Conservation (phyloP, 1,140 invertebrate species). For the fruit fly (Drosophila melanogaster) region DNA sequence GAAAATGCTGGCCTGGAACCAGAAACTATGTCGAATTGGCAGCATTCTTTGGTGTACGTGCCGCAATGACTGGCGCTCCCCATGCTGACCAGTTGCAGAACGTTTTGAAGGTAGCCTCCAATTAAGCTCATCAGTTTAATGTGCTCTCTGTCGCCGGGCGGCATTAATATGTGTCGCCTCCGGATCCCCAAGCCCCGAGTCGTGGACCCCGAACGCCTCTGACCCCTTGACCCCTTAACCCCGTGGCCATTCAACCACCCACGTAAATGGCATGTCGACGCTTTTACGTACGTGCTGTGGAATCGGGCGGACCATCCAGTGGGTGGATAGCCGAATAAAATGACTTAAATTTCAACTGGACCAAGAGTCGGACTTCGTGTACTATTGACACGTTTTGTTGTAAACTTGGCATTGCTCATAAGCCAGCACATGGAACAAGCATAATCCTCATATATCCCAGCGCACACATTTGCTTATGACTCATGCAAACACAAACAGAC, state of each 20-base stretch:
- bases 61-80: slow-evolving; percentile 45
- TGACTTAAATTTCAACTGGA: slow-evolving; percentile 68
- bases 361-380: slow-evolving; percentile 41
- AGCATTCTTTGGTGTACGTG: slow-evolving; percentile 52
- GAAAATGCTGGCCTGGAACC: slow-evolving; percentile 5
- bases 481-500: slow-evolving; percentile 44
- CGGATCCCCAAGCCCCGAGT: not conserved
- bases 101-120: slow-evolving; percentile 71
- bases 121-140: slow-evolving; percentile 83
- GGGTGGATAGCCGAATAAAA: slow-evolving; percentile 24
- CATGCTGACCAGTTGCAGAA: slow-evolving; percentile 20
- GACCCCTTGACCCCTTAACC: slow-evolving; percentile 30
- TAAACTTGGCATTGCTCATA: slow-evolving; percentile 74
- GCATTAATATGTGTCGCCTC: slow-evolving; percentile 75
- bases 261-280: slow-evolving; percentile 77
- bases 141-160: slow-evolving; percentile 68
- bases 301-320: slow-evolving; percentile 27
- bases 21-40: slow-evolving; percentile 42
- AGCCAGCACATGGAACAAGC: slow-evolving; percentile 71
- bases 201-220: slow-evolving; percentile 9
- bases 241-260: slow-evolving; percentile 21
- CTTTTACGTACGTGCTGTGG: slow-evolving; percentile 60
- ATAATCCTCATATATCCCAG: slow-evolving; percentile 71
- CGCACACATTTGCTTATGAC: slow-evolving; percentile 77
- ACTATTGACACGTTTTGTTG: slow-evolving; percentile 79